These are phyloP conservation scores for Glossosoma conforme DNA, from an alignment of 1,140 invertebrate species.

Conservation along the genomic window DNA sequence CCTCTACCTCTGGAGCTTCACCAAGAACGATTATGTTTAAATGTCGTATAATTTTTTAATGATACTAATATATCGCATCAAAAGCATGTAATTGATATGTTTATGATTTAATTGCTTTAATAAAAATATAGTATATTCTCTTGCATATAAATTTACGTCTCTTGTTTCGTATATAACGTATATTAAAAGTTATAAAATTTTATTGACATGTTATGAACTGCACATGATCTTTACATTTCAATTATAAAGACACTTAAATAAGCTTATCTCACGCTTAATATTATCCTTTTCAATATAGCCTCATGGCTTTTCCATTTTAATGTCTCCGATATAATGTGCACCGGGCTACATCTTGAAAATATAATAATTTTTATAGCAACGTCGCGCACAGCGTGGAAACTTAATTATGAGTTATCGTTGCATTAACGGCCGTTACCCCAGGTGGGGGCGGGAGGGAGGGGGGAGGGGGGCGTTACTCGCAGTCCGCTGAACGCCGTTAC, in stretches of 20 bases:
- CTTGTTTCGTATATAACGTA: no score
- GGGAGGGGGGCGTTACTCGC: conserved; percentile 3
- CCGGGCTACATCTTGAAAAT: conserved; percentile 4
- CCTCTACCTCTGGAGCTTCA: no score
- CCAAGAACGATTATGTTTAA: no score
- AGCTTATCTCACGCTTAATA: background rate
- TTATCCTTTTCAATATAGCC: background rate
- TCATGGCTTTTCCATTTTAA: no score
- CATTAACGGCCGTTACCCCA: conserved; percentile 22
- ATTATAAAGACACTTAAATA: background rate
- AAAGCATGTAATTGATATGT: no score
- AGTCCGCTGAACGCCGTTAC: conserved; percentile 2
- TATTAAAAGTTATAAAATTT: background rate
- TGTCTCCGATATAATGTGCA: background rate
- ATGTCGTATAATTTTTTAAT: no score
- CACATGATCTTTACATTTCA: background rate
- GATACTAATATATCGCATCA: no score
- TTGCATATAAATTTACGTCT: no score
- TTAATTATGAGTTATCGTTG: conserved; percentile 32
- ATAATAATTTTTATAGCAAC: conserved; percentile 14
- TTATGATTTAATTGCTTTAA: no score
- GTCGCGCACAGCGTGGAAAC: conserved; percentile 21
- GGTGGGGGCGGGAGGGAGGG: conserved; percentile 4
- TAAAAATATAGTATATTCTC: no score
- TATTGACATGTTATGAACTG: background rate